Base-by-base conservation (phyloP, 53 echinoderm and acorn worm genomes). In the Holothuria scabra region DNA sequence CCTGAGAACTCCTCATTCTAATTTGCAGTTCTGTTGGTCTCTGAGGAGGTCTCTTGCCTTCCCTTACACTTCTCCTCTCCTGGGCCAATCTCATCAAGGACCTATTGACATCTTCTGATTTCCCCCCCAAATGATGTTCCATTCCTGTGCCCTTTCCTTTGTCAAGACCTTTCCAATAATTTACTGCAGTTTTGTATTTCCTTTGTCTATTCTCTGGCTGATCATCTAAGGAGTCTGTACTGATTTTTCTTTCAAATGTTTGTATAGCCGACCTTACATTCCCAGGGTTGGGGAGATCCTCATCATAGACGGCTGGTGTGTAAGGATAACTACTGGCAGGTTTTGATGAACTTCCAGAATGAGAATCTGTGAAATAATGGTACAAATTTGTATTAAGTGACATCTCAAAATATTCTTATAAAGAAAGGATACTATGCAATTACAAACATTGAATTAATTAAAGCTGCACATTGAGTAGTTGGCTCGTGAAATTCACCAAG, bases 201-300 rank as follows among this genome's bases (percentile, higher is more conserved):
- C 88, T 90, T 87, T 95, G 95, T 55, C 88, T 85, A 14, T 58
- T 56, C 58, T 66, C 61, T 25, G 84, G 52, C 4, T 46, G 75
- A 0, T 88, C 87, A 22, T 84, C 66, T 56, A 66, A 84, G 83
- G 83, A 68, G 24, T 65, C 56, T 6, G 61, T 30, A 60, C 74
- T 88, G 86, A 95, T 92, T 83, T 92, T 90, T 16, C 89, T 84
- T 66, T 95, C 95, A 28, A 95, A 83, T 74, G 95, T 92, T 29
- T 88, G 85, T 56, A 95, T 95, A 81, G 88, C 90, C 1, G 74
- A 82, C 30, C 92, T 86, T 37, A 95, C 95, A 59, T 75, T 95
- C 34, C 92, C 92, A 25, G 90, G 88, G 35, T 31, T 46, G 1
- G 89, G 89, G 0, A 89, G 80, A 21, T 61, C 74, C 26, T 85